Base-by-base conservation (phyloP, 2,888 invertebrate genomes). In the Sinelater perroti region DNA sequence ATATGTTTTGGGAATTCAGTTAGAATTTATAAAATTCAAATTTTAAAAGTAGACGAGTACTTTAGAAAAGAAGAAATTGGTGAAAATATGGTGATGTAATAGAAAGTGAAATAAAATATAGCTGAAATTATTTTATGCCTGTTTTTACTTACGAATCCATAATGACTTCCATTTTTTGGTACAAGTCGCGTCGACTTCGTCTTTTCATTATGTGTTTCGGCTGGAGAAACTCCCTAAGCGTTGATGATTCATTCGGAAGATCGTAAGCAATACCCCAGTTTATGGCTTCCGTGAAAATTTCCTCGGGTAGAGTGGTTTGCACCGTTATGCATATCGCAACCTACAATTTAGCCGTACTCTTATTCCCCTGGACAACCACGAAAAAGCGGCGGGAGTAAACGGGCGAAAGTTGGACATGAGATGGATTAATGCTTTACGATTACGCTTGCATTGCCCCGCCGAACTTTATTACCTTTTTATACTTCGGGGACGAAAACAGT, bases 191-290 rank as follows among this genome's bases (percentile, higher is more conserved):
- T 0, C 90, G 80, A 60, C 83, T 85, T 44, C 88, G 79, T 8
- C 89, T 80, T 67, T 84, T 83, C 17, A 83, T 74, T 2, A 81
- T 66, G 0, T 82, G 80, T 50, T 80, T 80, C 3, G 71, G 68
- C 16, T 69, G 44, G 28, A 70, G 71, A 45, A 64, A 60, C 10
- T 67, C 44, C 13, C 66, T 42, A 53, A 66, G 33, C 8, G 55
- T 51, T 1, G 67, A 0, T 80, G 85, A 73, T 60, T 86, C 85
- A 62, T 88, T 87, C 0, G 91, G 91, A 31, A 91, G 73, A 66
- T 90, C 87, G 80, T 87, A 91, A 0, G 90, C 89, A 62, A 91
- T 75, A 1, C 90, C 90, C 55, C 89, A 88, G 0, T 90, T 91
- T 21, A 87, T 81, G 0, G 90, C 90, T 72, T 87, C 81, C 6